phyloP scores from a whole-genome alignment of 2,113 vertebrate species.

The Ptilorrhoa leucosticta region DNA sequence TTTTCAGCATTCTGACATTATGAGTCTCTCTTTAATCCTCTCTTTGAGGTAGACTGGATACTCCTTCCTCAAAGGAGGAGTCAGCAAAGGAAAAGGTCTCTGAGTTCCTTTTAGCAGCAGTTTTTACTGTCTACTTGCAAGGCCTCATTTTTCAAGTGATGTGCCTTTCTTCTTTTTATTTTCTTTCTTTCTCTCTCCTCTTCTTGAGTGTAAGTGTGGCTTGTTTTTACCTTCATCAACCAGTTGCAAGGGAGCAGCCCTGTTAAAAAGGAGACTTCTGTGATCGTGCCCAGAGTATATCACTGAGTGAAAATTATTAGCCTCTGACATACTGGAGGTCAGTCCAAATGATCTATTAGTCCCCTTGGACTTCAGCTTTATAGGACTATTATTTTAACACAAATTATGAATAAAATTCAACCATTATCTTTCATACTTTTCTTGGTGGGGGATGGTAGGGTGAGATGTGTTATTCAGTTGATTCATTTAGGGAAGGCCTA shows the following conservation, averaged over 20 bases:
- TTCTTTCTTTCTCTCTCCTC: background rate
- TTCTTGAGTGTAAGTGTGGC: background rate
- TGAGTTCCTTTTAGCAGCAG: background rate
- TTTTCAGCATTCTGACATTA: background rate
- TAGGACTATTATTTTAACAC: background rate
- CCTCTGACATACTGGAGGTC: background rate
- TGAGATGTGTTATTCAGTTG: background rate
- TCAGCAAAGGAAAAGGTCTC: background rate
- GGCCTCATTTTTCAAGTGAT: background rate
- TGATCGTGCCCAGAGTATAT: background rate
- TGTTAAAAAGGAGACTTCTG: background rate
- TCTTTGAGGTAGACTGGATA: background rate
- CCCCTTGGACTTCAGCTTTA: background rate
- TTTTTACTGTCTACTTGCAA: background rate
- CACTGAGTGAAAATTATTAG: constrained; percentile 2
- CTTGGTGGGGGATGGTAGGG: too few species aligned
- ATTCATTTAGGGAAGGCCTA: background rate
- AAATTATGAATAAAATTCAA: background rate
- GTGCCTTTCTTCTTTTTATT: background rate
- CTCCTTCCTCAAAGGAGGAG: background rate
- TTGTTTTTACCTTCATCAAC: background rate
- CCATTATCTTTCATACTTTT: background rate
- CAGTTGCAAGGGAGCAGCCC: background rate
- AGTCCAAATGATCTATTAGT: background rate
- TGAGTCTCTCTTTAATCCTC: background rate